Evolutionary conservation across 30 jellyfish, hydroid and myxozoan species (phyloP).

Genomic region (Chrysaora quinquecirrha): DNA sequence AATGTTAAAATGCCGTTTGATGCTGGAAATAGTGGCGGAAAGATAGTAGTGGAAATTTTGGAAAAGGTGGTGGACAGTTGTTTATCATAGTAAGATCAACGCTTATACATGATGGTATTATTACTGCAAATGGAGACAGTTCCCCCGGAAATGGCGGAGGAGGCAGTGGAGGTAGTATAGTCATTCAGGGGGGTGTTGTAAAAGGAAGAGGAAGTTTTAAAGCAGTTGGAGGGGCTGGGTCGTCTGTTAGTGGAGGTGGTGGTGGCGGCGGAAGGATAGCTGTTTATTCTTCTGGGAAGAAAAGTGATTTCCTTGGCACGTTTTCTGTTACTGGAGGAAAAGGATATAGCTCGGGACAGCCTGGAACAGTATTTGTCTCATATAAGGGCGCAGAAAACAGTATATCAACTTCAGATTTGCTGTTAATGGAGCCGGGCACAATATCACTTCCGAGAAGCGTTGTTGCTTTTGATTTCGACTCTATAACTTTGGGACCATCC

Average conservation of each 20-base stretch:
- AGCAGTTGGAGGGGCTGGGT: conserved; percentile 59
- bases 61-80: conserved; percentile 58
- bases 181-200: conserved; percentile 25
- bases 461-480: conserved; percentile 12
- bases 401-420: conserved; percentile 6
- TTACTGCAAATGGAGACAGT: conserved; percentile 48
- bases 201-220: conserved; percentile 46
- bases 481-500: conserved; percentile 17
- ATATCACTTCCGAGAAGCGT: conserved; percentile 1
- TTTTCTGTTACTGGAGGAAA: conserved; percentile 56
- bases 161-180: conserved; percentile 70
- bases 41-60: conserved; percentile 38
- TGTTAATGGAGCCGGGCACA: conserved; percentile 42
- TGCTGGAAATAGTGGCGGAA: conserved; percentile 58
- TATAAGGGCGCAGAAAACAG: conserved; percentile 13
- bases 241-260: conserved; percentile 55
- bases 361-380: conserved; percentile 46
- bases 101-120: conserved; percentile 45
- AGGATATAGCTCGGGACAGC: conserved; percentile 50
- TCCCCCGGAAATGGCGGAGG: conserved; percentile 42
- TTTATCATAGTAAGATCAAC: not conserved
- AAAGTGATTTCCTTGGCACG: conserved; percentile 23
- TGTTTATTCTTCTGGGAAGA: conserved; percentile 9
- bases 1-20: conserved; percentile 27
- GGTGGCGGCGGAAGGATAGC: conserved; percentile 75